Evolutionary conservation across 2,888 invertebrate genomes (phyloP), one percentile per base, ranked within the genome.

Genomic region (Syrista parreyssii): DNA sequence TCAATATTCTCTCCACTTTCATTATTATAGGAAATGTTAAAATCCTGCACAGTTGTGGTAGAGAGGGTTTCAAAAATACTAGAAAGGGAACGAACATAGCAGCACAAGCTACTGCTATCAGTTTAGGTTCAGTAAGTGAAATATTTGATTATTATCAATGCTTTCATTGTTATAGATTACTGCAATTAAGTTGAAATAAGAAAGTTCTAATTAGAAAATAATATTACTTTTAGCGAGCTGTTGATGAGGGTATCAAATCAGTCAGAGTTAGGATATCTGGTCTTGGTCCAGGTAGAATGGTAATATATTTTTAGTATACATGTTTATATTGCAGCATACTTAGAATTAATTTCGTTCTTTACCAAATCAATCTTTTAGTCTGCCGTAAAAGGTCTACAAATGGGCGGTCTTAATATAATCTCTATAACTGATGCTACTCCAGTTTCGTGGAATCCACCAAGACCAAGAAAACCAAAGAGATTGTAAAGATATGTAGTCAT

Each of bases 81-180:
- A 95, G 96, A 85, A 99, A 99, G 92, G 98, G 98, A 81, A 99
- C 99, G 6, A 98, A 98, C 89, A 96, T 99, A 87, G 99, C 99
- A 68, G 99, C 98, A 2, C 98, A 99, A 92, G 97, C 98, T 15
- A 97, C 98, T 34, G 98, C 97, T 34, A 95, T 98, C 77, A 94
- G 93, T 79, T 92, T 98, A 85, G 96, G 96, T 83, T 92, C 92
- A 79, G 97, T 97, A 92, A 93, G 94, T 92, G 82, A 36, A 68
- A 69, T 73, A 76, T 40, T 55, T 11, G 34, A 73, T 69, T 33
- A 75, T 68, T 76, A 75, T 34, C 68, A 36, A 1, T 23, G 11
- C 23, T 32, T 30, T n/a, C 12, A 31, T n/a, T 80, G 15, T 68
- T 31, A 12, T 12, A 79, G 55, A 34, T 73, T 31, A 68, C 68